Evolutionary conservation across 2,797 vertebrate genomes (phyloP).

Genomic region (Betta splendens): DNA sequence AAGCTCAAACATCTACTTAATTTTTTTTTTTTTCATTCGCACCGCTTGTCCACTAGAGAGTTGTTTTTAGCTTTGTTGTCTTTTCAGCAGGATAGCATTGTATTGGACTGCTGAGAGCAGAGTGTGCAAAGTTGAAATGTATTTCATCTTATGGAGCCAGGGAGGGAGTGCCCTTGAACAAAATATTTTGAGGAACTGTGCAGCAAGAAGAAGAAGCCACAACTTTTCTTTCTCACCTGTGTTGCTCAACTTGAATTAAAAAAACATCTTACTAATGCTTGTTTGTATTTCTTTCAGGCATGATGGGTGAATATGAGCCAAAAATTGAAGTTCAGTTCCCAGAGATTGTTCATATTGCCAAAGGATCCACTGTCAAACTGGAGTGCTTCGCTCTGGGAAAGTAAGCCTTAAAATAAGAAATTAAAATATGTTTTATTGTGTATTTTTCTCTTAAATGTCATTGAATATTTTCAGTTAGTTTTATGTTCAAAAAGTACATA

Average conservation of each 20-base stretch:
- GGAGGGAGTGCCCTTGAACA: conserved; percentile 8
- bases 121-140: conserved; percentile 34
- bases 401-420: no score
- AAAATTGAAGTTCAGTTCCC: conserved; percentile 99
- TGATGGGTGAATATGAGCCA: conserved; percentile 99
- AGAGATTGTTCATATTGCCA: conserved; percentile 90
- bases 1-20: conserved; percentile 41
- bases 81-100: conserved; percentile 29
- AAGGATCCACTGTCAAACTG: conserved; percentile 92
- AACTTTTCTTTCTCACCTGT: conserved; percentile 3
- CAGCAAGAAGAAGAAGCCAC: conserved; percentile 18
- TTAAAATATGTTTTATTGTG: neutral
- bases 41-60: conserved; percentile 40
- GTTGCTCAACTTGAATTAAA: conserved; percentile 18
- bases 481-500: neutral
- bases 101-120: conserved; percentile 37
- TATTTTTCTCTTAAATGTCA: no score
- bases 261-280: conserved; percentile 1
- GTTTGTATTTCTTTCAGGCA: conserved; percentile 81
- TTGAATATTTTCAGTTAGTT: no score
- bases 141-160: conserved; percentile 24
- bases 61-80: conserved; percentile 27
- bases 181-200: conserved; percentile 26
- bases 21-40: neutral
- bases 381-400: conserved; percentile 98